phyloP scores from a whole-genome alignment of 2,888 invertebrate species.

The Conomelus anceps region DNA sequence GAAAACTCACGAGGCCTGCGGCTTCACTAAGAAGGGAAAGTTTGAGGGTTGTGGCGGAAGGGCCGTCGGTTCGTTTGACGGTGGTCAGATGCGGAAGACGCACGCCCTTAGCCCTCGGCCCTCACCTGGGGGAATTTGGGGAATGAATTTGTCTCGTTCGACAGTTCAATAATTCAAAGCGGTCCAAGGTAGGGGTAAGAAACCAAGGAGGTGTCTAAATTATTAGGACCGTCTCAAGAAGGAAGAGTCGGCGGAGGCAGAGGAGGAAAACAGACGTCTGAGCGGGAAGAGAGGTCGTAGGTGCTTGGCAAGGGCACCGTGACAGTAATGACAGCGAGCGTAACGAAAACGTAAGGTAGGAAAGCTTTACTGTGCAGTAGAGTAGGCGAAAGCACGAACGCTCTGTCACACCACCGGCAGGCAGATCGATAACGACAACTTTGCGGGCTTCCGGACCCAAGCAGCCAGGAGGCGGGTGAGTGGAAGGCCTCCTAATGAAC shows the following conservation, averaged over 20 bases:
- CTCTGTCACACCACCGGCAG: background rate
- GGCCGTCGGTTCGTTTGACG: background rate
- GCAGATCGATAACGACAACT: background rate
- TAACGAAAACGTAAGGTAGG: background rate
- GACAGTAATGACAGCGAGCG: background rate
- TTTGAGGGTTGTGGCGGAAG: background rate
- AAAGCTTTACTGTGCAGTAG: background rate
- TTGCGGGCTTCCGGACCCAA: background rate
- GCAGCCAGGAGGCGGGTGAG: background rate
- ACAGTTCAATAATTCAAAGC: background rate
- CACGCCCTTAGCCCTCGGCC: background rate
- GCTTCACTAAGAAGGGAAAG: background rate
- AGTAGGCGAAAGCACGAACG: background rate
- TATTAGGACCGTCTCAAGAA: background rate
- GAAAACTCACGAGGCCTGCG: background rate
- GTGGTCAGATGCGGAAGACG: background rate
- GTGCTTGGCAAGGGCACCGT: background rate
- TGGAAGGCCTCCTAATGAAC: background rate
- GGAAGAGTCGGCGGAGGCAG: too few relatives aligned
- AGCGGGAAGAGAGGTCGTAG: background rate
- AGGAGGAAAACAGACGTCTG: background rate
- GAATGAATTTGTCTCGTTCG: background rate
- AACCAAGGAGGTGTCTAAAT: background rate
- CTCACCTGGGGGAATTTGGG: background rate
- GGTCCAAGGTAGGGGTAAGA: background rate